Base-by-base conservation (phyloP, 1,140 invertebrate species). In the silkworm (Bombyx mori) region DNA sequence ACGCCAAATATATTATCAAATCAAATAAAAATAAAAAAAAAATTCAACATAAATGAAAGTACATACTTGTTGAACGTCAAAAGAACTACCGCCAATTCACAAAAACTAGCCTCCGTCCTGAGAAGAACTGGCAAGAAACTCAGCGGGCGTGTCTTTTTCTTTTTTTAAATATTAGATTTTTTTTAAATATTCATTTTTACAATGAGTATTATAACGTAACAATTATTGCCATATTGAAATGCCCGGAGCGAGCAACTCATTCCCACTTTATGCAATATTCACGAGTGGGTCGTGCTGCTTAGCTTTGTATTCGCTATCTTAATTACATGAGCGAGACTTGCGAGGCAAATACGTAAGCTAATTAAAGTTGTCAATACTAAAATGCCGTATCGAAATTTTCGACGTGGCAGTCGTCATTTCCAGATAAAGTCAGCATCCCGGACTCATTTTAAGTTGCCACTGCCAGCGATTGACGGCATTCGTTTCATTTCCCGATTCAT, bases 381-480 rank as follows among this genome's bases (percentile, higher is more conserved):
- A 10, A 10, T n/a, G 18, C n/a, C 42, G 9, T 54, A 12, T 43
- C 52, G 18, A 6, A 54, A 46, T 45, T 35, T 35, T 51, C 9
- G n/a, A 5, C 10, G 42, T 44, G 10, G 43, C 6, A 8, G 9
- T 54, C 9, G 5, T 42, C 9, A 7, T 12, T 57, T 48, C 58
- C 59, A 58, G 65, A 63, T 63, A 66, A 63, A 66, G 65, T 66
- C 65, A 51, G 65, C 53, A 53, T 66, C 61, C 61, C 61, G 58
- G 61, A 63, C 61, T 66, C 61, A 56, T 56, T 56, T 35, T 56
- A 56, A 56, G 42, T 56, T 56, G 54, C 54, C 22, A 56, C 54
- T 56, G 26, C 46, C 45, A 48, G 22, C 26, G 53, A 35, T 10
- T 56, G 35, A 44, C 22, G 54, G 9, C 46, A 56, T 56, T 56